Base-by-base conservation (phyloP, 2,797 vertebrate species). In the Caiman crocodilus region DNA sequence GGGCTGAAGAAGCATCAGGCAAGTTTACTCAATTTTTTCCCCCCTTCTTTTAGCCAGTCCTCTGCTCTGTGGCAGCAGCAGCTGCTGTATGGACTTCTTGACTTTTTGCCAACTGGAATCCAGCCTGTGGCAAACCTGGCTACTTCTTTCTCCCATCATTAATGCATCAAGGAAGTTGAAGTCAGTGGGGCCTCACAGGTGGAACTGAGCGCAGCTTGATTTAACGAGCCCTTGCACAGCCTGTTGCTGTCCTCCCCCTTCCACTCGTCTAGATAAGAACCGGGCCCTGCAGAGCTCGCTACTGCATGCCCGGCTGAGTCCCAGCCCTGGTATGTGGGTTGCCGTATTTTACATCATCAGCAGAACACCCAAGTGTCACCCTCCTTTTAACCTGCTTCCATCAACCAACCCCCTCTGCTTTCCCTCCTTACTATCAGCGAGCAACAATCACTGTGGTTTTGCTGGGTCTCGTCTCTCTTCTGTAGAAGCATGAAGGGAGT, bases 131-230 rank as follows among this genome's bases (percentile, higher is more conserved):
- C 79, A 89, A 77, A 55, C 21, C 20, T 15, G 16, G 65, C 64
- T 90, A n/a, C 89, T 93, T 77, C 88, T 87, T 75, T 4, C n/a
- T 50, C 21, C 4, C 58, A 86, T 89, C 69, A 82, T 64, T 85
- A 81, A 20, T 71, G 88, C 82, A 69, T 58, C n/a, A 84, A 84
- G 55, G 50, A 92, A 86, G 16, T 76, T 17, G 13, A 87, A 82
- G 57, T 42, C 82, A 81, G 35, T 75, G 63, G 76, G 58, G 63
- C 15, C 82, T 26, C 78, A 59, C 12, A 11, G 17, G 26, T 77
- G 81, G 67, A 88, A 96, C 84, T 35, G 21, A 89, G 81, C 75
- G 84, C 69, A 81, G 10, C 74, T 88, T 56, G 71, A 75, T 81
- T 94, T 92, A 84, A 63, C 74, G 30, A 1, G 82, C 6, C 17